A percentile compares a stretch with the other conserved stretches of the same genome.
phyloP scores from a whole-genome alignment of 2,888 invertebrate genomes.

The Carpatolechia fugitivella region DNA sequence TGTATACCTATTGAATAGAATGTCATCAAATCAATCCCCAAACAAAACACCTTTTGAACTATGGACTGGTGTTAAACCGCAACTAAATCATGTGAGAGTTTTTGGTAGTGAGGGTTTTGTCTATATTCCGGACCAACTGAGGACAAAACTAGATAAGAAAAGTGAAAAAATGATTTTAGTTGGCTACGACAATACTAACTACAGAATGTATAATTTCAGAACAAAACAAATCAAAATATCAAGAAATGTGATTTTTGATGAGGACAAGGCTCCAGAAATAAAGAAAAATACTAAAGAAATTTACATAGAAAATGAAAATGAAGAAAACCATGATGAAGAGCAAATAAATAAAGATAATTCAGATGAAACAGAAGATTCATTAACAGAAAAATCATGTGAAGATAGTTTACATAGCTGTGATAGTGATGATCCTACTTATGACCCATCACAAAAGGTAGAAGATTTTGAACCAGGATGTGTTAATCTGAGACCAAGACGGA shows the following conservation, averaged over 20 bases:
- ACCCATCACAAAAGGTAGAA: conserved; percentile 20
- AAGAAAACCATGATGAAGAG: neutral
- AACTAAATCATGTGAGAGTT: no score
- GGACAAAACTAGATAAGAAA: no score
- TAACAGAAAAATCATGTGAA: conserved; percentile 21
- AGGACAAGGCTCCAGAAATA: conserved; percentile 20
- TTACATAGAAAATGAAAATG: neutral
- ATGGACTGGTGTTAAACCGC: no score
- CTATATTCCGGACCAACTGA: no score
- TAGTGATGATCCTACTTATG: conserved; percentile 25
- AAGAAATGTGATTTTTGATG: conserved; percentile 34
- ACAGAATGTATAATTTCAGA: conserved; percentile 18
- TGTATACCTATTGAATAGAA: conserved; percentile 26
- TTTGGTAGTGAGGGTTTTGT: no score
- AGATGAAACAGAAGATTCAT: conserved; percentile 10
- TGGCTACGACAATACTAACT: no score
- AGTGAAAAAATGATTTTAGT: no score
- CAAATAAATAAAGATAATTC: conserved; percentile 5
- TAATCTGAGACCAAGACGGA: neutral
- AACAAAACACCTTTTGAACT: no score
- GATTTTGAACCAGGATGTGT: neutral
- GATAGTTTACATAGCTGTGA: conserved; percentile 23
- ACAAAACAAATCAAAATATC: conserved; percentile 14
- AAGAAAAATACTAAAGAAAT: conserved; percentile 1
- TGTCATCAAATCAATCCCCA: conserved; percentile 22